phyloP scores from a whole-genome alignment of 2,113 vertebrate genomes.

The Bufo bufo region DNA sequence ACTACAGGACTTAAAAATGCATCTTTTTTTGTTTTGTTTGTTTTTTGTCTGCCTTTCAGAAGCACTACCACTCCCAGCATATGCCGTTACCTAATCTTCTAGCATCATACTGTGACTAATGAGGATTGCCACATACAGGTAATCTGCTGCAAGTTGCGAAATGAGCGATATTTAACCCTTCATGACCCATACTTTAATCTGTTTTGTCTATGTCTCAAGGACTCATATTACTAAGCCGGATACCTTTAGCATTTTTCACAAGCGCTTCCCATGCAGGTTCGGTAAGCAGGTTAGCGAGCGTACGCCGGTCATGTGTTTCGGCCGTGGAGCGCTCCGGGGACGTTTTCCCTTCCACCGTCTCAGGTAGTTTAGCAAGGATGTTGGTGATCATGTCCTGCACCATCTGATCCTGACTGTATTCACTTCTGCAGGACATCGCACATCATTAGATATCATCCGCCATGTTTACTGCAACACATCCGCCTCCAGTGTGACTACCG shows the following conservation, averaged over 20 bases:
- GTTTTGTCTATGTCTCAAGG: no score
- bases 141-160: no score
- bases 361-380: conserved; percentile 60
- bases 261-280: conserved; percentile 63
- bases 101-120: no score
- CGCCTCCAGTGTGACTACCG: not conserved
- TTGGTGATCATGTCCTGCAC: conserved; percentile 61
- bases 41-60: not conserved
- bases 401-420: conserved; percentile 60
- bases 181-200: no score
- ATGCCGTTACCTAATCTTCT: no score
- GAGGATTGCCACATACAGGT: no score
- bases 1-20: no score
- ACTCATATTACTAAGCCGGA: no score
- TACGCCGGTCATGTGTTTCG: not conserved
- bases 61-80: not conserved
- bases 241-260: conserved; percentile 53
- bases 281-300: conserved; percentile 57
- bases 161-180: no score
- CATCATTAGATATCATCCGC: not conserved
- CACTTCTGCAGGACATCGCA: conserved; percentile 49
- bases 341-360: conserved; percentile 62
- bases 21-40: not conserved
- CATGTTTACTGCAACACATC: not conserved
- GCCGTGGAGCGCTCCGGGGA: rapidly evolving